Conservation (phyloP, 1,140 invertebrate species). For the Pollicipes pollicipes region DNA sequence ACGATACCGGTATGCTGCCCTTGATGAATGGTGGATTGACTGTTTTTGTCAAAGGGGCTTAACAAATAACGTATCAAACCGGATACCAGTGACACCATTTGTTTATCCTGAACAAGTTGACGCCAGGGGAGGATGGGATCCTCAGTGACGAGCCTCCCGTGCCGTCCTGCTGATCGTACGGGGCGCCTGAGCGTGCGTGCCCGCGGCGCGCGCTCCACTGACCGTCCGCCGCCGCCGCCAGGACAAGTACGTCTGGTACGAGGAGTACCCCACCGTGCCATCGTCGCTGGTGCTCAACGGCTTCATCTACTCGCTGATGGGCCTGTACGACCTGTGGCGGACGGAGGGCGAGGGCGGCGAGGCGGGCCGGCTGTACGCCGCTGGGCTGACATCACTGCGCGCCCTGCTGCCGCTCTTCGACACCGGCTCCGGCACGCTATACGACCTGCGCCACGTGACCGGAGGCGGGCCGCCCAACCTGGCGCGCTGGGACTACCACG, state of each 20-base stretch:
- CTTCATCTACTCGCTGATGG: slow-evolving; percentile 93
- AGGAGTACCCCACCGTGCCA: slow-evolving; percentile 94
- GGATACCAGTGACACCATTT: too few relatives aligned
- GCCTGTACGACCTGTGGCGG: slow-evolving; percentile 74
- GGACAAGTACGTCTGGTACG: slow-evolving; percentile 70
- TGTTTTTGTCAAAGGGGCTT: too few relatives aligned
- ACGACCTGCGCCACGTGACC: slow-evolving; percentile 86
- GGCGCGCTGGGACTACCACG: slow-evolving; percentile 89
- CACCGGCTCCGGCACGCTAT: slow-evolving; percentile 87
- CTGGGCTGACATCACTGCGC: slow-evolving; percentile 76
- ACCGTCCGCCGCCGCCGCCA: too few relatives aligned
- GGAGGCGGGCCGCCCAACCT: slow-evolving; percentile 71
- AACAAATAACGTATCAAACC: too few relatives aligned
- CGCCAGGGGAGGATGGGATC: too few relatives aligned
- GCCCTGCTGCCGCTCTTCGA: slow-evolving; percentile 80
- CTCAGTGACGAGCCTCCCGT: too few relatives aligned
- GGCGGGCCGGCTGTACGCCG: slow-evolving; percentile 55
- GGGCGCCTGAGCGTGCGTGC: too few relatives aligned
- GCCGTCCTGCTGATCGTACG: too few relatives aligned
- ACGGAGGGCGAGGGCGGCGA: slow-evolving; percentile 35
- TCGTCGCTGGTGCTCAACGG: slow-evolving; percentile 93
- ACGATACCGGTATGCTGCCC: too few relatives aligned
- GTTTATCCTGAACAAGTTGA: too few relatives aligned
- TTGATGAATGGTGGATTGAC: too few relatives aligned
- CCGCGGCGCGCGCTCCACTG: too few relatives aligned